Evolutionary conservation across 2,113 vertebrate species (phyloP).

Genomic region (Galbula dea): DNA sequence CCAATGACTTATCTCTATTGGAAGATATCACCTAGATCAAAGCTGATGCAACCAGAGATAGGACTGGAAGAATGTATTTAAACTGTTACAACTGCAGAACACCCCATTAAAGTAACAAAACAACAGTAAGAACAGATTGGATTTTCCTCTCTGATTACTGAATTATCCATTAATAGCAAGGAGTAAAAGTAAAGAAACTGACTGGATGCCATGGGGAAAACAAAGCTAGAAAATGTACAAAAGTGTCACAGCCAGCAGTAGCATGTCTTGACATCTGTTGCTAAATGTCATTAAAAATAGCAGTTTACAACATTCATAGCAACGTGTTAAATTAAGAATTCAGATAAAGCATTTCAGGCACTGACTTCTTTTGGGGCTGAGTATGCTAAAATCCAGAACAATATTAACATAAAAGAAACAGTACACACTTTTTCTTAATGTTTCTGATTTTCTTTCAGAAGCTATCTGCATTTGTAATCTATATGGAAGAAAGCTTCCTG

Average conservation of each 20-base stretch:
- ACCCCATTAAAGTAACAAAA: neutral
- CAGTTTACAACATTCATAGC: neutral
- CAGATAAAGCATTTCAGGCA: neutral
- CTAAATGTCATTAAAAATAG: neutral
- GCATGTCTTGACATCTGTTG: neutral
- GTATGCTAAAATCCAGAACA: neutral
- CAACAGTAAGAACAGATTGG: neutral
- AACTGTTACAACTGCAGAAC: neutral
- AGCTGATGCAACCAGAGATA: neutral
- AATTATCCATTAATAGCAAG: neutral
- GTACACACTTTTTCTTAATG: accelerated
- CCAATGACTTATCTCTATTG: neutral
- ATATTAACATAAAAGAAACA: neutral
- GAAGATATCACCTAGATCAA: neutral
- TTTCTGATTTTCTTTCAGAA: neutral
- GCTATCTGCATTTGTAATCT: neutral
- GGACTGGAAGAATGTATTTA: neutral
- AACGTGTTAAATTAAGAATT: neutral
- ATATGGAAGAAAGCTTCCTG: neutral
- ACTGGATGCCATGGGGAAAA: neutral
- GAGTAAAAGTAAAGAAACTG: neutral
- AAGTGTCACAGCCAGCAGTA: neutral
- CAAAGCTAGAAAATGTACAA: neutral
- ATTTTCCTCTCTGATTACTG: neutral
- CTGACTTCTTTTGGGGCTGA: neutral